Evolutionary conservation across 2,888 invertebrate genomes (phyloP).

Genomic region (Clunio marinus): DNA sequence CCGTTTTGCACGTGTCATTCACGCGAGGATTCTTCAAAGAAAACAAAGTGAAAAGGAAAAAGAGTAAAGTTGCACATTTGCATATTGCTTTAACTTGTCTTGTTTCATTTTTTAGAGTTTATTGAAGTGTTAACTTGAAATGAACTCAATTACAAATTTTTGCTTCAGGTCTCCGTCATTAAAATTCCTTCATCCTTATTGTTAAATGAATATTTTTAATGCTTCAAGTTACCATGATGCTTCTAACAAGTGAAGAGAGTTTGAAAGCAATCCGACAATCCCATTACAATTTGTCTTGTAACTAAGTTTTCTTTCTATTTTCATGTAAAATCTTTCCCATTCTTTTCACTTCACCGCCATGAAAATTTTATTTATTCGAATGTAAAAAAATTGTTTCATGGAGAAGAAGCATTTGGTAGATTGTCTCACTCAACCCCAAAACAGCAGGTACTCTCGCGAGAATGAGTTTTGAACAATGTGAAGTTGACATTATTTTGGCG

Average conservation of each 20-base stretch:
- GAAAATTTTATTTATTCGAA: slow-evolving; percentile 2
- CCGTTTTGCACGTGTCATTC: slow-evolving; percentile 22
- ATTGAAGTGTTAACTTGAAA: slow-evolving; percentile 29
- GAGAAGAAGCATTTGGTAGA: no score
- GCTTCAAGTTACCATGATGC: neutral
- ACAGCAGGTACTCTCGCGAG: slow-evolving; percentile 4
- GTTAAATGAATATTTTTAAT: neutral
- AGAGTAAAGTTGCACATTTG: slow-evolving; percentile 8
- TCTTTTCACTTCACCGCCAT: no score
- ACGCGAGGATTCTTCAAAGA: slow-evolving; percentile 17
- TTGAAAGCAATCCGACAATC: neutral
- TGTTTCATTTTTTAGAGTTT: no score
- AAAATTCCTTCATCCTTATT: slow-evolving; percentile 12
- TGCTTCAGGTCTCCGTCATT: slow-evolving; percentile 21
- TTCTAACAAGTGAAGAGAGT: neutral
- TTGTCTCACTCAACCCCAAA: no score
- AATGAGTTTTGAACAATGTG: slow-evolving; percentile 21
- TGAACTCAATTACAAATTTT: slow-evolving; percentile 2
- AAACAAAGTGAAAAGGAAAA: neutral
- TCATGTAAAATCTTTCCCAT: no score
- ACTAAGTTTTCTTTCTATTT: no score
- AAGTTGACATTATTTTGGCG: neutral
- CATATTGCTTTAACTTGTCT: slow-evolving; percentile 6
- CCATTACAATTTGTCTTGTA: slow-evolving; percentile 12
- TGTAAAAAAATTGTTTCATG: neutral